These are phyloP conservation scores for Dicentrarchus labrax DNA, from an alignment of 2,113 vertebrate species.

Conservation along the genomic window DNA sequence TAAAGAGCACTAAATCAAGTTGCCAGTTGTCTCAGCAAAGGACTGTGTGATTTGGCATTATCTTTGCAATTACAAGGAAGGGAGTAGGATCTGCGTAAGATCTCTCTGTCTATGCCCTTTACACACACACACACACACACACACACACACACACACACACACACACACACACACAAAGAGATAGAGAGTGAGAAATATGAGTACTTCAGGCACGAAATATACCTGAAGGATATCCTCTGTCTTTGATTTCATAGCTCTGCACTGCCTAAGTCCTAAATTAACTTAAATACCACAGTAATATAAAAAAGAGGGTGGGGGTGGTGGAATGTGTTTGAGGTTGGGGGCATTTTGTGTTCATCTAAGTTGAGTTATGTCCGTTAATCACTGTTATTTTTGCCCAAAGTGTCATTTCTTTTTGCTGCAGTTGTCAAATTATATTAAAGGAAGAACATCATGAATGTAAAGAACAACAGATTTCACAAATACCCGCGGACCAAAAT, in stretches of 20 bases:
- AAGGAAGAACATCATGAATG: conserved; percentile 30
- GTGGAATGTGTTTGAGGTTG: conserved; percentile 7
- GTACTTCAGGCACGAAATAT: conserved; percentile 52
- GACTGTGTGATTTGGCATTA: conserved; percentile 79
- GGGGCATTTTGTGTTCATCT: conserved; percentile 40
- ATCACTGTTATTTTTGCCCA: conserved; percentile 31
- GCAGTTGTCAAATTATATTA: conserved; percentile 51
- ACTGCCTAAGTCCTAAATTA: conserved; percentile 64
- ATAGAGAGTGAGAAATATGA: conserved; percentile 35
- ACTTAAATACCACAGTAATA: conserved; percentile 61
- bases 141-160: conserved; percentile 35
- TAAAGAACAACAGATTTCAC: conserved; percentile 60
- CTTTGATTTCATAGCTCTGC: conserved; percentile 74
- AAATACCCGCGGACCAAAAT: conserved; percentile 59
- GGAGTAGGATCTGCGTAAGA: conserved; percentile 77
- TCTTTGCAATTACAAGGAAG: conserved; percentile 82
- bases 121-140: conserved; percentile 41
- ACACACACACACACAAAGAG: neutral
- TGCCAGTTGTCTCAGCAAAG: conserved; percentile 75
- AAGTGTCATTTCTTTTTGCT: conserved; percentile 23
- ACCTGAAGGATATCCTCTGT: conserved; percentile 66
- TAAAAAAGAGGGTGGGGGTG: conserved; percentile 22
- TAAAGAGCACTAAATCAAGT: conserved; percentile 82
- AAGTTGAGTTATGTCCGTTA: conserved; percentile 45
- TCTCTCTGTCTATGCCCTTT: conserved; percentile 77